Conservation (phyloP, 2,888 invertebrate genomes). For the Trichogramma evanescens region DNA sequence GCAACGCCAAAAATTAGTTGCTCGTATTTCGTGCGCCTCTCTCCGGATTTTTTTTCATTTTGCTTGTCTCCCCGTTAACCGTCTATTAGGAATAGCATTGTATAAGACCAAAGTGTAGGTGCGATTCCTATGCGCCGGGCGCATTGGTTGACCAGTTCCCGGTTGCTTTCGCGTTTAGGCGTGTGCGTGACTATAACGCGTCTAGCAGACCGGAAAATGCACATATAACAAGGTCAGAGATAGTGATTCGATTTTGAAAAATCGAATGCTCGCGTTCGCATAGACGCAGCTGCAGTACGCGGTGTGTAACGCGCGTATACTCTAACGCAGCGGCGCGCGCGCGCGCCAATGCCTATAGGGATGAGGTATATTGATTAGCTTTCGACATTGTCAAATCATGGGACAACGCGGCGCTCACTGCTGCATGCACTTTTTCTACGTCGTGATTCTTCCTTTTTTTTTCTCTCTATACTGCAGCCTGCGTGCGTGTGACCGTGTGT, state of each 20-base stretch:
- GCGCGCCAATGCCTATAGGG: too few species aligned
- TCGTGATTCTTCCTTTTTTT: constrained; percentile 27
- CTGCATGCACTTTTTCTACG: constrained; percentile 36
- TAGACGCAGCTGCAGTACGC: constrained; percentile 5
- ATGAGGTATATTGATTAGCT: constrained; percentile 44
- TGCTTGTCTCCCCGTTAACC: constrained; percentile 35
- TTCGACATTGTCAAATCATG: constrained; percentile 48
- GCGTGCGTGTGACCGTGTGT: neutral
- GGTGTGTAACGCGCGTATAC: too few species aligned
- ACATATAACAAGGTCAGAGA: constrained; percentile 47
- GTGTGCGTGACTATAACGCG: constrained; percentile 9
- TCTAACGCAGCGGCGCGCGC: too few species aligned
- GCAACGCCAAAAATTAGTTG: neutral
- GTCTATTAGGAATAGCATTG: constrained; percentile 45
- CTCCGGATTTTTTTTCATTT: constrained; percentile 17
- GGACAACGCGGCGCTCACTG: constrained; percentile 32
- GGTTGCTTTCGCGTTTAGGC: constrained; percentile 12
- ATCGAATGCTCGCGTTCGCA: constrained; percentile 40
- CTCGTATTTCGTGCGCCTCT: neutral
- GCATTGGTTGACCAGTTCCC: constrained; percentile 12
- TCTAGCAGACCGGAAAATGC: constrained; percentile 36
- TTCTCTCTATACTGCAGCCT: constrained; percentile 24
- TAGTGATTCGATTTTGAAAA: constrained; percentile 48
- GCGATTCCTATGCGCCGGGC: neutral
- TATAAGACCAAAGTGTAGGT: too few species aligned